Percentiles rank a stretch among this genome's conserved stretches.
phyloP scores from a whole-genome alignment of 2,113 vertebrate genomes.

The Calypte anna region DNA sequence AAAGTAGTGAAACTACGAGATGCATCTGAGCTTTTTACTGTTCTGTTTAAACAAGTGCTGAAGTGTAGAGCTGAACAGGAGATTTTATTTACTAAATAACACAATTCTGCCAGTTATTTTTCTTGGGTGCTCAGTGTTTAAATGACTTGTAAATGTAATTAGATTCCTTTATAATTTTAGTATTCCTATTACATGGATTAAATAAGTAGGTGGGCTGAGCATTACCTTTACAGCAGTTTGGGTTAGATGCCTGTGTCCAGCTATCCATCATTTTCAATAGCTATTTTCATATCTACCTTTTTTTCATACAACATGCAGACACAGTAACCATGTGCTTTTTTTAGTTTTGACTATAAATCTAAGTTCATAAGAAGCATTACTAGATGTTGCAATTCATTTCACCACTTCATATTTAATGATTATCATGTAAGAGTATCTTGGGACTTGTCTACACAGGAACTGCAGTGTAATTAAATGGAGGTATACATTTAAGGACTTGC shows the following conservation, averaged over 20 bases:
- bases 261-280: not conserved
- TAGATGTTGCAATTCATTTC: conserved; percentile 37
- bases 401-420: conserved; percentile 2
- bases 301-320: not conserved
- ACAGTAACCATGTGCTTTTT: not conserved
- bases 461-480: not conserved
- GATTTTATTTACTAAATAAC: not conserved
- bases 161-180: not conserved
- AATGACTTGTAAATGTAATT: not conserved
- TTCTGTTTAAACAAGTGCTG: not conserved
- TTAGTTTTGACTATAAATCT: conserved; percentile 1
- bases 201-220: not conserved
- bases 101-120: not conserved
- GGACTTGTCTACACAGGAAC: conserved; percentile 19
- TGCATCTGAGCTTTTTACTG: not conserved
- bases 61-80: not conserved
- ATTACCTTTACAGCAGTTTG: not conserved
- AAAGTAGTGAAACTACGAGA: not conserved
- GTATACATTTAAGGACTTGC: not conserved
- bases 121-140: not conserved
- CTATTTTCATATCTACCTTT: not conserved
- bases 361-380: not conserved
- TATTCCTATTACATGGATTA: not conserved
- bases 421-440: conserved; percentile 20
- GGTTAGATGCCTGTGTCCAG: not conserved